phyloP scores from a whole-genome alignment of 2,113 vertebrate species.

The Lepus timidus region DNA sequence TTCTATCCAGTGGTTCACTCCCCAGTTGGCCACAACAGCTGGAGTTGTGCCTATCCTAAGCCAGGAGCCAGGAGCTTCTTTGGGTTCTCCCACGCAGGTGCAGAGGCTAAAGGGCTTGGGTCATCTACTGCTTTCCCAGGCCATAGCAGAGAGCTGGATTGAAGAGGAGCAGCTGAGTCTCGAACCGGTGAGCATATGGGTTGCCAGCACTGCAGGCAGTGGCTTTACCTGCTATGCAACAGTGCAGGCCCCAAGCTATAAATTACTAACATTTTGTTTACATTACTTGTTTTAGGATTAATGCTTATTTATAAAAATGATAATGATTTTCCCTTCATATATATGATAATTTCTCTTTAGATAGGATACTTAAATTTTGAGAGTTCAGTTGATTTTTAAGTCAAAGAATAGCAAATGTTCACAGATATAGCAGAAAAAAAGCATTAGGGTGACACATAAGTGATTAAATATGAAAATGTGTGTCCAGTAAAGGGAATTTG shows the following conservation, averaged over 20 bases:
- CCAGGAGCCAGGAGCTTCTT: too few relatives aligned
- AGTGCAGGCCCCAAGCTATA: not conserved
- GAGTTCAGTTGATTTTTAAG: conserved; percentile 18
- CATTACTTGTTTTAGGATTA: not conserved
- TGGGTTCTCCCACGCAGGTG: too few relatives aligned
- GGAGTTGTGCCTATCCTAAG: too few relatives aligned
- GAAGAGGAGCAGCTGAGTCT: too few relatives aligned
- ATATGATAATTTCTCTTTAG: conserved; percentile 8
- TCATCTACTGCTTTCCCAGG: too few relatives aligned
- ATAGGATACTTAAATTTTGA: conserved; percentile 15
- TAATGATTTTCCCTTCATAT: not conserved
- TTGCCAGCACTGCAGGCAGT: too few relatives aligned
- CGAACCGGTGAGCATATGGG: too few relatives aligned
- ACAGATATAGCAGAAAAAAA: not conserved
- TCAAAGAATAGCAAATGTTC: conserved; percentile 22
- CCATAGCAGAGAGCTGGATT: too few relatives aligned
- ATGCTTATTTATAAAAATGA: not conserved
- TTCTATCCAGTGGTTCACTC: too few relatives aligned
- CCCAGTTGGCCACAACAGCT: too few relatives aligned
- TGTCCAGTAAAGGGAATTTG: not conserved
- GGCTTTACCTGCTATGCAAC: too few relatives aligned
- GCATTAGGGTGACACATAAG: not conserved
- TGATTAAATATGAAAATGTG: conserved; percentile 41
- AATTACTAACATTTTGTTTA: conserved; percentile 39
- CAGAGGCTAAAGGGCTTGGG: too few relatives aligned